Conservation (phyloP, 2,113 vertebrate species). For the Rhipidura dahli region DNA sequence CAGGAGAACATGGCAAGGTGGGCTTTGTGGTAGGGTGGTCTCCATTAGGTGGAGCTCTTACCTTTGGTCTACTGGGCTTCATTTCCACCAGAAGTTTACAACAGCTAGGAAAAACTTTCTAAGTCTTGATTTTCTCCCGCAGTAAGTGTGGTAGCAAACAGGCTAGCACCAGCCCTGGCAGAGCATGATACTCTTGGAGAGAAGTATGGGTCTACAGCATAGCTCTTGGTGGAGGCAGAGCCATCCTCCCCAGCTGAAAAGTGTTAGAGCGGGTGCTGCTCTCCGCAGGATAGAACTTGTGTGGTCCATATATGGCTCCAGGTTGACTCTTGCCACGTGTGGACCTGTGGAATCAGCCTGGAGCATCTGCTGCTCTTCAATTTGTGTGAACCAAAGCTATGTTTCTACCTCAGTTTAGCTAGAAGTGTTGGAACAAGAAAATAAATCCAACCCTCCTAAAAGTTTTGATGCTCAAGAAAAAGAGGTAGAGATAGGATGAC, state of each 20-base stretch:
- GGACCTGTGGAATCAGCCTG: not conserved
- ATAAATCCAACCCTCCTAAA: not conserved
- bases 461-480: not conserved
- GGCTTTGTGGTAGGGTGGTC: not conserved
- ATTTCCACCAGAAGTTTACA: not conserved
- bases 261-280: fast-evolving
- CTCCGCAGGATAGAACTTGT: fast-evolving
- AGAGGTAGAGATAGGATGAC: not conserved
- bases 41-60: not conserved
- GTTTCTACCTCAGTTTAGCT: not conserved
- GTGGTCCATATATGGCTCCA: fast-evolving
- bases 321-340: fast-evolving
- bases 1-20: not conserved
- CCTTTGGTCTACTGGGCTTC: not conserved
- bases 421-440: not conserved
- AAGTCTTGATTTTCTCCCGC: not conserved
- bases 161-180: not conserved
- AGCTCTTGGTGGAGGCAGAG: not conserved
- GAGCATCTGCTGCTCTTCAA: not conserved
- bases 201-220: fast-evolving
- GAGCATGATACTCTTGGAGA: not conserved
- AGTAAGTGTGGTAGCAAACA: not conserved
- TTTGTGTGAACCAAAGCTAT: not conserved
- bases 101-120: not conserved
- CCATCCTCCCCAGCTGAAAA: not conserved